Conservation (phyloP, 2,888 invertebrate genomes). For the Tuberolachnus salignus region DNA sequence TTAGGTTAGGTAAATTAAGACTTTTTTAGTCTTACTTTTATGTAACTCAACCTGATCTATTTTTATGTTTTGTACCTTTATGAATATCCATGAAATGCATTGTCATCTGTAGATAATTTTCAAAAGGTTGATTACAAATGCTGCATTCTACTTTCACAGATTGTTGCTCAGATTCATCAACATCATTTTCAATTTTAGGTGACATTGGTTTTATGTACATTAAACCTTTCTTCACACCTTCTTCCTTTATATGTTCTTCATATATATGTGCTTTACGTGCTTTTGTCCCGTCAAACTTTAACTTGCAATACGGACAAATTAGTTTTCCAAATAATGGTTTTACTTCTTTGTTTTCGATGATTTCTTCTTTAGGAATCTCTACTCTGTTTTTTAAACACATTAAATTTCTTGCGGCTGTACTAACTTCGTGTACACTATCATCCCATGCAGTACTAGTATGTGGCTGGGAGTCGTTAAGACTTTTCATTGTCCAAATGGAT, state of each 20-base stretch:
- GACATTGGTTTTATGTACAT: conserved; percentile 40
- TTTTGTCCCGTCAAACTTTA: conserved; percentile 50
- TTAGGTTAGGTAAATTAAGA: no score
- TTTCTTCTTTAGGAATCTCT: conserved; percentile 48
- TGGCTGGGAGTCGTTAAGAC: conserved; percentile 32
- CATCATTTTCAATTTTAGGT: conserved; percentile 34
- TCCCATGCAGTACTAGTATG: conserved; percentile 52
- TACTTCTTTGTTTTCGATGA: conserved; percentile 45
- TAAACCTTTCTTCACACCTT: conserved; percentile 55
- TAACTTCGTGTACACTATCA: conserved; percentile 51
- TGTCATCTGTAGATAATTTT: conserved; percentile 45
- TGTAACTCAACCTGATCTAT: background rate
- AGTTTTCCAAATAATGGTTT: conserved; percentile 49
- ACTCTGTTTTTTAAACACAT: conserved; percentile 47
- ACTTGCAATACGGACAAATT: conserved; percentile 56
- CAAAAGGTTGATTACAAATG: conserved; percentile 45
- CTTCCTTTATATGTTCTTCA: conserved; percentile 54
- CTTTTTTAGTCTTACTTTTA: no score
- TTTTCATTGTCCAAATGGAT: conserved; percentile 52
- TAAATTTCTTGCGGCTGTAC: conserved; percentile 52
- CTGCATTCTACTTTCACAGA: conserved; percentile 43
- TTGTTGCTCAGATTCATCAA: background rate
- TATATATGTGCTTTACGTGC: conserved; percentile 52
- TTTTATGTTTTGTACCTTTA: conserved; percentile 33
- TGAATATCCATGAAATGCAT: conserved; percentile 50